Evolutionary conservation across 2,113 vertebrate species (phyloP).

Genomic region (Pheucticus melanocephalus): DNA sequence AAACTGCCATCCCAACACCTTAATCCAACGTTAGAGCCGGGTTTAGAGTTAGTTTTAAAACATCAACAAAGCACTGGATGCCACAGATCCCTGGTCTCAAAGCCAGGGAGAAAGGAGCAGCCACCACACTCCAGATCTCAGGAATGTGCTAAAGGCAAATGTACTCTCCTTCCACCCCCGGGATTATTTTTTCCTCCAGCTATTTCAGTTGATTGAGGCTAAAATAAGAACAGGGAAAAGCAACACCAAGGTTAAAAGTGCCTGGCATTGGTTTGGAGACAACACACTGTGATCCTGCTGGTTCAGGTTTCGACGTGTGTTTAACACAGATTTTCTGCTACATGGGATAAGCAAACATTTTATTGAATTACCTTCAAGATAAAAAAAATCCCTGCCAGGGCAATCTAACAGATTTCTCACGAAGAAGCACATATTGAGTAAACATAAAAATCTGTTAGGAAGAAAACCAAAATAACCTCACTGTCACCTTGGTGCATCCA

Average conservation of each 20-base stretch:
- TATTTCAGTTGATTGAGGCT: conserved; percentile 27
- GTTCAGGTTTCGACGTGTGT: neutral
- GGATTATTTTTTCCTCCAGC: neutral
- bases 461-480: neutral
- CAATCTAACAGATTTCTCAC: neutral
- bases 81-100: fast-evolving
- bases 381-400: neutral
- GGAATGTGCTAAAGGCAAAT: neutral
- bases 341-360: neutral
- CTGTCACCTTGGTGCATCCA: neutral
- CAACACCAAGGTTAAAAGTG: conserved; percentile 6
- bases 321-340: neutral
- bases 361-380: neutral
- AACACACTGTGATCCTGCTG: neutral
- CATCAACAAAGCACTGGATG: neutral
- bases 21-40: fast-evolving
- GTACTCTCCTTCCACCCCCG: neutral
- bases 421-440: neutral
- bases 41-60: neutral
- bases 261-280: neutral
- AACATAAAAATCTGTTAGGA: neutral
- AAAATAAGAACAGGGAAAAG: conserved; percentile 47
- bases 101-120: neutral
- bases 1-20: neutral
- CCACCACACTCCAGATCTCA: neutral